Evolutionary conservation across 2,888 invertebrate species (phyloP).

Genomic region (Drosophila melanosoma): DNA sequence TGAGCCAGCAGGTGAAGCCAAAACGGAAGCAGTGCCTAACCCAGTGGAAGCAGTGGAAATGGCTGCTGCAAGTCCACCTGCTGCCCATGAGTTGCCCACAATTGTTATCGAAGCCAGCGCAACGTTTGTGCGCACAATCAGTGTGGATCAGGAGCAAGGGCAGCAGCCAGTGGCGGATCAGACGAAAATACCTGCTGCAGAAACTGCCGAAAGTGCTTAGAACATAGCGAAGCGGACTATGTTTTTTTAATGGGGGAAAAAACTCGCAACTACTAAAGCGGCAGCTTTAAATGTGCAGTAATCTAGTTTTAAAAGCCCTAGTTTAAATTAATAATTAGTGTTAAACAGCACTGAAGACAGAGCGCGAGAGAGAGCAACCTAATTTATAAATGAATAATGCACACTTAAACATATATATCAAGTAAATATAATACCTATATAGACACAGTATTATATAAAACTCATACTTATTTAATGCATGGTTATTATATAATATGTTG

Average conservation of each 20-base stretch:
- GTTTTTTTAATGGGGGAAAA: constrained; percentile 10
- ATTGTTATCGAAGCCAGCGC: constrained; percentile 77
- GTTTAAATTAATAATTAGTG: constrained; percentile 76
- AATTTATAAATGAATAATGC: constrained; percentile 49
- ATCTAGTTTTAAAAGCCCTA: constrained; percentile 70
- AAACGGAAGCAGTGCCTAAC: constrained; percentile 27
- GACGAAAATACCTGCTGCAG: constrained; percentile 12
- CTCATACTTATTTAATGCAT: constrained; percentile 69
- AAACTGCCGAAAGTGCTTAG: constrained; percentile 40
- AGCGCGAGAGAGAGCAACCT: constrained; percentile 48
- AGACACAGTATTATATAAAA: constrained; percentile 71
- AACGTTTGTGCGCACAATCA: constrained; percentile 64
- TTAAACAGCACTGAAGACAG: constrained; percentile 75
- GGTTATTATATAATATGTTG: constrained; percentile 71
- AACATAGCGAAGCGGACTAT: not conserved
- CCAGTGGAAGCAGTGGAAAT: constrained; percentile 15
- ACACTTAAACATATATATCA: constrained; percentile 43
- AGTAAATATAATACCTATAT: constrained; percentile 62
- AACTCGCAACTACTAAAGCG: constrained; percentile 79
- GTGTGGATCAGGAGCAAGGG: constrained; percentile 44
- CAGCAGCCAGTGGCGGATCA: not conserved
- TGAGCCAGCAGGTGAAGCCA: constrained; percentile 32
- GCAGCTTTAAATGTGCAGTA: constrained; percentile 81
- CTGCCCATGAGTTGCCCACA: constrained; percentile 62
- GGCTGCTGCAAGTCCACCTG: constrained; percentile 9